phyloP scores from a whole-genome alignment of 1,140 invertebrate genomes.

The Drosophila santomea region DNA sequence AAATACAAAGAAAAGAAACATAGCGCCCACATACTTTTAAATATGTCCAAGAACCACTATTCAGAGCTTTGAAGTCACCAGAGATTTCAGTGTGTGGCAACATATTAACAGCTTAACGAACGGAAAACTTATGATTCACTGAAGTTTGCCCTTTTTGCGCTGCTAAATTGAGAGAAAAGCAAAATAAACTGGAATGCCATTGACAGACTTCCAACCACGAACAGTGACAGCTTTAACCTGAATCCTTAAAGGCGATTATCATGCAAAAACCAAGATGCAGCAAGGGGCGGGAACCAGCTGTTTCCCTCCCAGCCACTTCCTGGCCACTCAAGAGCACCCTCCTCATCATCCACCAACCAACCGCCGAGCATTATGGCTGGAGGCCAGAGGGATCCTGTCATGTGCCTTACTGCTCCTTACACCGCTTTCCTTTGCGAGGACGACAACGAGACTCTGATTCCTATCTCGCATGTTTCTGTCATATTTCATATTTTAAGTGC shows the following conservation, averaged over 20 bases:
- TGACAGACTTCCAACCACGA: conserved; percentile 25
- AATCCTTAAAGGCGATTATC: conserved; percentile 49
- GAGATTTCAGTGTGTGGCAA: not conserved
- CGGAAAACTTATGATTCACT: conserved; percentile 10
- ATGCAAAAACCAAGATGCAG: conserved; percentile 15
- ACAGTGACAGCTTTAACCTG: conserved; percentile 28
- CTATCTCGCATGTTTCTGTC: conserved; percentile 60
- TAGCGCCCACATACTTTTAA: not conserved
- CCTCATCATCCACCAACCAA: not conserved
- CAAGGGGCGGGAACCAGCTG: conserved; percentile 18
- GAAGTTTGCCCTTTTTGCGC: not conserved
- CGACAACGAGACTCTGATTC: conserved; percentile 43
- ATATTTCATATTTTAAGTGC: conserved; percentile 62
- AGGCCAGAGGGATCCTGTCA: conserved; percentile 35
- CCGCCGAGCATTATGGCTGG: conserved; percentile 3
- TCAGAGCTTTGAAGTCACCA: not conserved
- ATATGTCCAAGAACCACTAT: not conserved
- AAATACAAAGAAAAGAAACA: conserved; percentile 13
- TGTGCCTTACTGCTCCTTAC: conserved; percentile 25
- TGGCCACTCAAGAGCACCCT: conserved; percentile 28
- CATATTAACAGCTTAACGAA: not conserved
- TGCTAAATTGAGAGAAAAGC: conserved; percentile 10
- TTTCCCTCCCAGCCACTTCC: conserved; percentile 18
- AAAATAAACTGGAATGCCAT: conserved; percentile 7
- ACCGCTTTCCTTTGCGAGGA: conserved; percentile 16